A percentile compares a stretch with the other conserved stretches of the same genome.
Evolutionary conservation across 2,113 vertebrate genomes (phyloP).

Genomic region (Thamnophis sirtalis): DNA sequence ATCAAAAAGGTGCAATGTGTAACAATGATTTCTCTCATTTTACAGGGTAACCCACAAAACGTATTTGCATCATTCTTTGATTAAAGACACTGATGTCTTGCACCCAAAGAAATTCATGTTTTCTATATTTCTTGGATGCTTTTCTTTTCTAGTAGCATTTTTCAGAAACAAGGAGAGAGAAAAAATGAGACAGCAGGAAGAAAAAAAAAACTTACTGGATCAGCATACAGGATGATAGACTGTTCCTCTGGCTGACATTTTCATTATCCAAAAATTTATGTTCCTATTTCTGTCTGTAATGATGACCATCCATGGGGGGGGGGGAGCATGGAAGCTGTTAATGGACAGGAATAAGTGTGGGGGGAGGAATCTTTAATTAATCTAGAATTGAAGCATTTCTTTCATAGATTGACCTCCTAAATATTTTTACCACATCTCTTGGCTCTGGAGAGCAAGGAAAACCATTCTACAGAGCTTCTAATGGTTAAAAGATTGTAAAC

Average conservation of each 20-base stretch:
- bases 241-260: constrained; percentile 86
- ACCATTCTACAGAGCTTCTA: constrained; percentile 74
- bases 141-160: constrained; percentile 36
- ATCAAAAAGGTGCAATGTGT: not conserved
- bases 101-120: not conserved
- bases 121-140: not conserved
- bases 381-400: constrained; percentile 71
- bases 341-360: constrained; percentile 79
- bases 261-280: constrained; percentile 93
- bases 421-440: constrained; percentile 70
- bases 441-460: constrained; percentile 70
- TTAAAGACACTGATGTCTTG: not conserved
- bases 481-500: constrained; percentile 77
- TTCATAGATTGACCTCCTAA: constrained; percentile 68
- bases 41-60: not conserved
- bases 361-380: constrained; percentile 85
- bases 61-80: not conserved
- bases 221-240: constrained; percentile 78
- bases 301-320: constrained; percentile 80
- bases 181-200: constrained; percentile 57
- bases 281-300: constrained; percentile 88
- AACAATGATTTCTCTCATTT: not conserved
- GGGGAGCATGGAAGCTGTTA: constrained; percentile 76
- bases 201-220: constrained; percentile 66
- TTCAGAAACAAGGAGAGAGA: constrained; percentile 50